These are phyloP conservation scores for Regulus satrapa DNA, from an alignment of 2,113 vertebrate species.

Conservation along the genomic window DNA sequence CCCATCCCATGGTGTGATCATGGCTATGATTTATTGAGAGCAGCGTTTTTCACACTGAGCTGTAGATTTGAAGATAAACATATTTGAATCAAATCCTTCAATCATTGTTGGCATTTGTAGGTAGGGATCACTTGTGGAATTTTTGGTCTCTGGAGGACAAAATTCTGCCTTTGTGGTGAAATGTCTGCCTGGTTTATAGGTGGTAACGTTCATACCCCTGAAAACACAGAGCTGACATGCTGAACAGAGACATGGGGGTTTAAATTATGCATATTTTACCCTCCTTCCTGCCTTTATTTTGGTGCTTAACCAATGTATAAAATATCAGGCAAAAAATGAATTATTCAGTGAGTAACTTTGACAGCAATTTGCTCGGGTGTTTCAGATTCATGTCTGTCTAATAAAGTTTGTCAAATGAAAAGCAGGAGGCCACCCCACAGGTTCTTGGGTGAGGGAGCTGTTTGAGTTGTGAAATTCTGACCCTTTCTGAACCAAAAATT, in stretches of 20 bases:
- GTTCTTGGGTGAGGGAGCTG: background rate
- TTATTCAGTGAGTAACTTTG: slow-evolving; percentile 15
- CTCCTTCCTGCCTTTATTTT: background rate
- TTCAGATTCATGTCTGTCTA: background rate
- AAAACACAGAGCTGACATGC: background rate
- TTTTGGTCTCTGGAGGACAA: background rate
- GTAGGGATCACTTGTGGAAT: background rate
- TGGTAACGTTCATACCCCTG: background rate
- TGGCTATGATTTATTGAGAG: background rate
- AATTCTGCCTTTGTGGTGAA: background rate
- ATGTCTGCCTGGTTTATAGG: background rate
- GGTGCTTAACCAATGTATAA: slow-evolving; percentile 4
- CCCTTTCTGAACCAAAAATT: background rate
- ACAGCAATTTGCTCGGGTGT: background rate
- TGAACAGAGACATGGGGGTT: background rate
- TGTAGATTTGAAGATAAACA: background rate
- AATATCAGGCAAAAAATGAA: slow-evolving; percentile 7
- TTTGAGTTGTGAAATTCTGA: background rate
- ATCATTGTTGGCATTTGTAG: background rate
- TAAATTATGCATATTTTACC: slow-evolving; percentile 10
- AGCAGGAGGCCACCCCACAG: background rate
- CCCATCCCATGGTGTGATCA: background rate
- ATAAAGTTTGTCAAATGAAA: background rate
- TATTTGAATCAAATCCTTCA: background rate
- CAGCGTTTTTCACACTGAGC: background rate